Conservation (phyloP, 2,888 invertebrate genomes). For the Psylliodes chrysocephalus region DNA sequence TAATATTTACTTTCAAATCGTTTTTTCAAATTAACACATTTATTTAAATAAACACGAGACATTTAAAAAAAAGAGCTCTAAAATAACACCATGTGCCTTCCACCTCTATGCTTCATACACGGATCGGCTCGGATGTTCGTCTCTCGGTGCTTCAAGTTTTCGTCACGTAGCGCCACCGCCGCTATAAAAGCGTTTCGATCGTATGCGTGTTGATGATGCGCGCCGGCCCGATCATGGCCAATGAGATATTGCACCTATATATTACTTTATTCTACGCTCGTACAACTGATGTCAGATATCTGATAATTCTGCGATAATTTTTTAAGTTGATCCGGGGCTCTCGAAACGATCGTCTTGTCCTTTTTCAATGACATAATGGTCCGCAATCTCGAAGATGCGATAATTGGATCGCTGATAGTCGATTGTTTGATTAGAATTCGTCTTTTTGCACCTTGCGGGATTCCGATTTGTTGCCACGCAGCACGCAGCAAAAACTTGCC, state of each 20-base stretch:
- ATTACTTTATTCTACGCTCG: slow-evolving; percentile 30
- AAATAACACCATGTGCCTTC: neutral
- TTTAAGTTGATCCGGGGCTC: slow-evolving; percentile 13
- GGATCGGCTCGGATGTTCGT: slow-evolving; percentile 24
- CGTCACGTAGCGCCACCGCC: slow-evolving; percentile 53
- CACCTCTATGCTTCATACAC: slow-evolving; percentile 19
- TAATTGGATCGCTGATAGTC: slow-evolving; percentile 21
- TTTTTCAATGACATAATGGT: slow-evolving; percentile 23
- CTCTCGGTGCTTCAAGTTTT: slow-evolving; percentile 21
- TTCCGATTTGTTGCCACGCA: neutral
- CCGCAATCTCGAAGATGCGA: slow-evolving; percentile 16
- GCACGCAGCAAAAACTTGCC: neutral
- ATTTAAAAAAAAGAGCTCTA: neutral
- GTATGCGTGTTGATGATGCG: slow-evolving; percentile 51
- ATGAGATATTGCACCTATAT: slow-evolving; percentile 37
- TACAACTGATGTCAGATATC: slow-evolving; percentile 32
- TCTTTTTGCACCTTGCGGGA: slow-evolving; percentile 7
- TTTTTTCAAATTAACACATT: too few relatives aligned
- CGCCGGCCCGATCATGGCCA: slow-evolving; percentile 14
- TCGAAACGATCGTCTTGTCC: slow-evolving; percentile 3
- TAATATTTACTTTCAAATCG: too few relatives aligned
- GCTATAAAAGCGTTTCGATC: slow-evolving; percentile 57
- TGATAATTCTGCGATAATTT: slow-evolving; percentile 33
- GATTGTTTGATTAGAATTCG: slow-evolving; percentile 10
- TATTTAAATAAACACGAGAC: too few relatives aligned